phyloP scores from a whole-genome alignment of 1,140 invertebrate species.

The Drosophila bipectinata region DNA sequence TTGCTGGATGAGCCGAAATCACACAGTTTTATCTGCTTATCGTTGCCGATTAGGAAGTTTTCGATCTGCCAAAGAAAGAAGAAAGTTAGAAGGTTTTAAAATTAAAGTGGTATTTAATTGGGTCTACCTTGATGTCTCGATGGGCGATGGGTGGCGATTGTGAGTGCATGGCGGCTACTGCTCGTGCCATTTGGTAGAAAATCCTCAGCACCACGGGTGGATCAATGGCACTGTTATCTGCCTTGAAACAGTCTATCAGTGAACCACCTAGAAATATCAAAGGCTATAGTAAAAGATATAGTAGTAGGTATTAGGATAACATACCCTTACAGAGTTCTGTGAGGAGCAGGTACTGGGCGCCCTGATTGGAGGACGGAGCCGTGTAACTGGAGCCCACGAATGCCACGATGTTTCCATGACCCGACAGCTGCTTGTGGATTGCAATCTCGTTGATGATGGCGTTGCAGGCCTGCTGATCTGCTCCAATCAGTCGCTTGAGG shows the following conservation, averaged over 20 bases:
- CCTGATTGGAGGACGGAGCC: conserved; percentile 87
- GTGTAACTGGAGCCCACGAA: conserved; percentile 90
- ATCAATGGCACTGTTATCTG: conserved; percentile 86
- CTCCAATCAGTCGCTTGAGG: conserved; percentile 92
- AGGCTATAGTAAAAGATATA: background rate
- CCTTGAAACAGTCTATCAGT: conserved; percentile 91
- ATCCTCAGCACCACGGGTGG: conserved; percentile 92
- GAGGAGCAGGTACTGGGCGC: conserved; percentile 89
- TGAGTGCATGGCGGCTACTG: conserved; percentile 96
- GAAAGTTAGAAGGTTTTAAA: conserved; percentile 7
- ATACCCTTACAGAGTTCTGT: conserved; percentile 89
- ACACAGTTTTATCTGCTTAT: conserved; percentile 97
- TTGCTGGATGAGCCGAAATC: conserved; percentile 99
- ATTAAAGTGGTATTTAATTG: background rate
- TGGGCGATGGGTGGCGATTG: conserved; percentile 95
- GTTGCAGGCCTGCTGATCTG: conserved; percentile 91
- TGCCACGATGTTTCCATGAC: conserved; percentile 92
- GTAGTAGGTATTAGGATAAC: background rate
- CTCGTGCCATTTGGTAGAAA: conserved; percentile 95
- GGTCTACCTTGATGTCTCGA: conserved; percentile 89
- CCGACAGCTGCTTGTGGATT: conserved; percentile 90
- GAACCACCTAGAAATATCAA: conserved; percentile 87
- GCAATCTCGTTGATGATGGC: conserved; percentile 92
- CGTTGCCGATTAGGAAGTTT: conserved; percentile 88
- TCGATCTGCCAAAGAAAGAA: conserved; percentile 86